These are phyloP conservation scores for Nipponacmea schrenckii DNA, from an alignment of 2,888 invertebrate species.

Conservation along the genomic window DNA sequence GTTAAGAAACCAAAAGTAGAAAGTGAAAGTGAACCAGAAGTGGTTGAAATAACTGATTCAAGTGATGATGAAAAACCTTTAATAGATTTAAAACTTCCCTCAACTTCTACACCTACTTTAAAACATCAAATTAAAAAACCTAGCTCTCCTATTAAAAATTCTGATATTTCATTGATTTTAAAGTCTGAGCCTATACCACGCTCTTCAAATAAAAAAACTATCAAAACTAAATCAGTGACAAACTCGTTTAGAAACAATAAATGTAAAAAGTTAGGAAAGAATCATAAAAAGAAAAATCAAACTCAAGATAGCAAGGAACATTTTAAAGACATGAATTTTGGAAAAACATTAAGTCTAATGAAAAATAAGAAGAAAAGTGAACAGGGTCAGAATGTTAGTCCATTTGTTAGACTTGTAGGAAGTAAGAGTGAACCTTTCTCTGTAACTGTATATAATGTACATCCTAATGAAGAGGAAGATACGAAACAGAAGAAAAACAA, in stretches of 20 bases:
- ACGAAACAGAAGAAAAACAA: slow-evolving; percentile 33
- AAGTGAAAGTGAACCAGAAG: neutral
- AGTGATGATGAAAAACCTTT: slow-evolving; percentile 3
- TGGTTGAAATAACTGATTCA: neutral
- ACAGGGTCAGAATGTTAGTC: slow-evolving; percentile 37
- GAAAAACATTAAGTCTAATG: slow-evolving; percentile 45
- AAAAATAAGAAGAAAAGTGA: slow-evolving; percentile 42
- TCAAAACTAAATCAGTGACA: neutral
- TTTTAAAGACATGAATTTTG: slow-evolving; percentile 48
- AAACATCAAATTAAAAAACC: neutral
- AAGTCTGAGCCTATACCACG: neutral
- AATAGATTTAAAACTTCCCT: neutral
- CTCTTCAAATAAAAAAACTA: no score
- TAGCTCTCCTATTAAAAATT: neutral
- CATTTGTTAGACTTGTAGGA: slow-evolving; percentile 53
- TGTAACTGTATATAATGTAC: slow-evolving; percentile 57
- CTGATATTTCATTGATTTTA: neutral
- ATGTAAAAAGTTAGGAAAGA: neutral
- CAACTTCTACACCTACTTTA: slow-evolving; percentile 3
- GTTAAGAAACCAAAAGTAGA: neutral
- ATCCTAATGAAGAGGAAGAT: slow-evolving; percentile 38
- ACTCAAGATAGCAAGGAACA: slow-evolving; percentile 29
- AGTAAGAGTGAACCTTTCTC: slow-evolving; percentile 40
- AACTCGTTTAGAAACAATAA: no score
- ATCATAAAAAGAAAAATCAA: neutral